Evolutionary conservation across 2,888 invertebrate species (phyloP), one percentile per base, ranked within the genome.

Genomic region (Napeogenes sylphis): DNA sequence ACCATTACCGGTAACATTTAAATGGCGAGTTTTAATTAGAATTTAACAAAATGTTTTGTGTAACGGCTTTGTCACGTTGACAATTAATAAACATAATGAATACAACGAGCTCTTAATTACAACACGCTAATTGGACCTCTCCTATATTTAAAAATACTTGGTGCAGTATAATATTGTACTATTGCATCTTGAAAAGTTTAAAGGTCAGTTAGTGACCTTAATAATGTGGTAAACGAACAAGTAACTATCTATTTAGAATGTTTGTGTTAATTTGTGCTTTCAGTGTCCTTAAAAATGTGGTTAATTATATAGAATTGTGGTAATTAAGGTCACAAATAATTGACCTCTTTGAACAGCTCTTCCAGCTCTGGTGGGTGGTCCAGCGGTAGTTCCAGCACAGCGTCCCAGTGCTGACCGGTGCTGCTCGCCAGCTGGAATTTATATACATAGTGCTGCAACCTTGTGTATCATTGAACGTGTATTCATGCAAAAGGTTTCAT

Each of bases 321-420:
- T 10, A 21, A 42, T 42, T 10, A 42, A 10, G 42, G 45, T 33
- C 21, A 47, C 46, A 45, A 53, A 58, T 38, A 53, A 66, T 21
- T 66, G 67, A 86, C 87, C 83, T 87, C 84, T 35, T 72, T 71
- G 67, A 86, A 81, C 67, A 87, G 78, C 63, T 73, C 71, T 33
- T 80, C 78, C 30, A 51, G 65, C 85, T 72, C 68, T 81, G 56
- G 68, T 47, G 51, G 47, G 51, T 56, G 57, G 45, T 61, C 66
- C 4, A 61, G 67, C 46, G 65, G 65, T 35, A 59, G 58, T 67
- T 67, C 64, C 72, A 76, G 72, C 64, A 77, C 81, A 10, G 83
- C 79, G 70, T 76, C 82, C 53, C 66, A 70, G 73, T 81, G 78
- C 60, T 79, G 75, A 58, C 75, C 74, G 63, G 73, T 70, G 56